A percentile compares a stretch with the other conserved stretches of the same genome.
phyloP scores from a whole-genome alignment of 2,113 vertebrate genomes.

The Blennius ocellaris region DNA sequence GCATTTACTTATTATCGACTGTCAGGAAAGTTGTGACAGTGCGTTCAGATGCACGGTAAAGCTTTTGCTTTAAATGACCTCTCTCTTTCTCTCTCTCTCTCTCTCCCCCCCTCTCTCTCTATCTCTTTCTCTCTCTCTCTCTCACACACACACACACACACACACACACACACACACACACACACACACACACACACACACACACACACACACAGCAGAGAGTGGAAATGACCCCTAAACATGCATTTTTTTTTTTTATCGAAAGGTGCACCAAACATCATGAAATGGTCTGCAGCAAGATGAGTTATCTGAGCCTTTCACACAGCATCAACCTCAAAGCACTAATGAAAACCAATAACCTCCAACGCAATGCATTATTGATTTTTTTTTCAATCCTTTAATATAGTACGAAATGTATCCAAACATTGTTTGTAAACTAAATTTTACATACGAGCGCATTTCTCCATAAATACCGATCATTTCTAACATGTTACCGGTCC shows the following conservation, averaged over 20 bases:
- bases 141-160: constrained; percentile 32
- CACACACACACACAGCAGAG: constrained; percentile 16
- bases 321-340: constrained; percentile 23
- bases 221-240: constrained; percentile 22
- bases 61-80: constrained; percentile 32
- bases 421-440: constrained; percentile 99
- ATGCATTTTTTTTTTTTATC: constrained; percentile 8
- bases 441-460: constrained; percentile 99
- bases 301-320: too few species aligned
- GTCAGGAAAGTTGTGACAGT: constrained; percentile 67
- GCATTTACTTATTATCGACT: constrained; percentile 90
- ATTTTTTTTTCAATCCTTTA: constrained; percentile 96
- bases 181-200: constrained; percentile 15
- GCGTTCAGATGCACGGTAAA: constrained; percentile 33
- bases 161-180: background rate
- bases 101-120: constrained; percentile 5
- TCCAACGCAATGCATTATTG: constrained; percentile 89
- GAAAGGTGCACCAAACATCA: background rate
- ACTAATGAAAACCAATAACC: constrained; percentile 85
- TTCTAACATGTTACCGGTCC: constrained; percentile 98
- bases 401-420: constrained; percentile 99
- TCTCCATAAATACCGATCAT: constrained; percentile 99
- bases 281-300: constrained; percentile 7
- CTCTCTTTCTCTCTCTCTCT: background rate
- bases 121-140: background rate